phyloP scores from a whole-genome alignment of 2,797 vertebrate genomes.

The Hybognathus amarus region DNA sequence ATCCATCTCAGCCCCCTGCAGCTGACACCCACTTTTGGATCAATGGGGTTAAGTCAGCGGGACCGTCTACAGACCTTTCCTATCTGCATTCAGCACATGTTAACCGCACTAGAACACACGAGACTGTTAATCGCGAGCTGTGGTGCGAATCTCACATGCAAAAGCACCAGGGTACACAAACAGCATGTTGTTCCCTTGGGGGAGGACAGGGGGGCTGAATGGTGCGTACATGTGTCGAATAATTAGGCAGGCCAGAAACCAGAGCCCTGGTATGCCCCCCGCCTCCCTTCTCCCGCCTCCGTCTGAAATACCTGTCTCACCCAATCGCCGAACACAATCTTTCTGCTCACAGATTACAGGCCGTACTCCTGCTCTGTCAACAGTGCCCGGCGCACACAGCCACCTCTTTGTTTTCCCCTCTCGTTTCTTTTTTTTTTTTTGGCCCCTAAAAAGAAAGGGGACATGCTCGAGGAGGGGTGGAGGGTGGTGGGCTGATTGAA shows the following conservation, averaged over 20 bases:
- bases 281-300: constrained; percentile 42
- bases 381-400: constrained; percentile 53
- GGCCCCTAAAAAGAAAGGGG: constrained; percentile 31
- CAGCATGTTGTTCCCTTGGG: constrained; percentile 74
- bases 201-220: constrained; percentile 61
- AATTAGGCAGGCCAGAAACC: constrained; percentile 74
- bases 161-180: constrained; percentile 77
- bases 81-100: constrained; percentile 57
- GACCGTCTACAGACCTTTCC: constrained; percentile 56
- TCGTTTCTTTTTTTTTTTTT: background rate
- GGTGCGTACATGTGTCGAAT: constrained; percentile 77
- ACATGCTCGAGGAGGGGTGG: constrained; percentile 40
- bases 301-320: constrained; percentile 72
- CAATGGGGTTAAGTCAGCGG: constrained; percentile 58
- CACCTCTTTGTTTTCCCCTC: constrained; percentile 54
- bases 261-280: constrained; percentile 52
- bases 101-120: constrained; percentile 76
- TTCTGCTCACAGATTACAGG: constrained; percentile 55
- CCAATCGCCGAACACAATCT: constrained; percentile 57
- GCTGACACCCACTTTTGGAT: constrained; percentile 57
- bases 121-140: constrained; percentile 78
- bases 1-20: constrained; percentile 46
- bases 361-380: constrained; percentile 59
- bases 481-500: constrained; percentile 36
- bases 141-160: constrained; percentile 70